phyloP scores from a whole-genome alignment of 1,140 invertebrate species.

The Bilobella aurantiaca region DNA sequence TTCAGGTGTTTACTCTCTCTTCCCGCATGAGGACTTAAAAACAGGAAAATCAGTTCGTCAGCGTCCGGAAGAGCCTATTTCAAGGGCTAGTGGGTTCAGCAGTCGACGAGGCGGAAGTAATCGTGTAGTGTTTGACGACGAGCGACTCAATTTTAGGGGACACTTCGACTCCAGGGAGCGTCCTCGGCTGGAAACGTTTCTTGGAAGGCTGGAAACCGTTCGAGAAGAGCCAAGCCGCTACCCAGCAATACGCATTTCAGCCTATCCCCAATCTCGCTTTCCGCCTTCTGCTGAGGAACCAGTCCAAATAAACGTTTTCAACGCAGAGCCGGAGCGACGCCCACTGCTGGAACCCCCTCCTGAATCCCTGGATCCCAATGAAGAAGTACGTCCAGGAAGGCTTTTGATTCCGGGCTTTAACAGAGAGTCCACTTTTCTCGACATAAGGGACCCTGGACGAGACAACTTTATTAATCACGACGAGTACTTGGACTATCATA shows the following conservation, averaged over 20 bases:
- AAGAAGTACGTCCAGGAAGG: not conserved
- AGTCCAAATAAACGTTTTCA: not conserved
- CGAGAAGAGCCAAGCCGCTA: not conserved
- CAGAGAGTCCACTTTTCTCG: conserved; percentile 19
- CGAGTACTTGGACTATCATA: conserved; percentile 30
- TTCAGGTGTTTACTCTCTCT: conserved; percentile 28
- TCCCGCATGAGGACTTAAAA: conserved; percentile 32
- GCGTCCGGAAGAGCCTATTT: not conserved
- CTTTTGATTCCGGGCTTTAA: conserved; percentile 1
- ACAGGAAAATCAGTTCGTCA: conserved; percentile 26
- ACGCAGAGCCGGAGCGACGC: not conserved
- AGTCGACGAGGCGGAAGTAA: conserved; percentile 2
- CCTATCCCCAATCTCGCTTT: conserved; percentile 8
- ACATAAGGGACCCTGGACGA: conserved; percentile 20
- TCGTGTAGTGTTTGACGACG: conserved; percentile 19
- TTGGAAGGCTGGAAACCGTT: not conserved
- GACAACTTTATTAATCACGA: conserved; percentile 32
- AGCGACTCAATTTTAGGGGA: not conserved
- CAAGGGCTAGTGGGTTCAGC: not conserved
- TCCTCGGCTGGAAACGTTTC: too few relatives aligned
- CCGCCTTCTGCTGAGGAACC: not conserved
- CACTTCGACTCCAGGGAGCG: conserved; percentile 2
- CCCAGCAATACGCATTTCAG: conserved; percentile 1
- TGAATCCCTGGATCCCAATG: not conserved
- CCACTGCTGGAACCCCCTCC: not conserved